Base-by-base conservation (phyloP, 2,113 vertebrate species). In the Trachemys scripta region DNA sequence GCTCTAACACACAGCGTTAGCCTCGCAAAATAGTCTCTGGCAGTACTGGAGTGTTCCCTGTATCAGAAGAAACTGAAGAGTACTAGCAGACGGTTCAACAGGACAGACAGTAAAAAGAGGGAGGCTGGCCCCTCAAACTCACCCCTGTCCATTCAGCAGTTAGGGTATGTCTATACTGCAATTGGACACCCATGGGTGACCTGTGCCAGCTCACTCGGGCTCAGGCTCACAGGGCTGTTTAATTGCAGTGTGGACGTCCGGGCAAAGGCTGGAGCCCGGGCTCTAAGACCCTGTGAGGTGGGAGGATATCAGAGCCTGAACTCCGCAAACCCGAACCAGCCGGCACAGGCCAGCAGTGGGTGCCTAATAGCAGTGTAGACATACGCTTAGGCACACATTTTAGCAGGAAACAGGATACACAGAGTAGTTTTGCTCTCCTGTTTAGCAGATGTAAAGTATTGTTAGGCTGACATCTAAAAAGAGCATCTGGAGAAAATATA, bases 11-110 rank as follows among this genome's bases (percentile, higher is more conserved):
- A 91, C 87, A 83, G 16, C 90, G 95, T 85, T 92, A 93, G 95
- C 82, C 87, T 85, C 56, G 88, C 95, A 96, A 65, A 96, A 85
- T 89, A 92, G 93, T 98, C 96, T 95, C 95, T 93, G 95, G 96
- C 96, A 96, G 45, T 45, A 91, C 57, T 0, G 0, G 82, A 91
- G 72, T 87, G 80, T 92, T 93, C 90, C 96, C 91, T 95, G 91
- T 87, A 97, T 75, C 84, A 93, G 84, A 69, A 95, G 90, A 84
- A 92, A 89, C 87, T 25, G 5, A 51, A 27, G 69, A 89, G 95
- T 85, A 88, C 92, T 87, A 89, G 93, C 90, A 88, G 57, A 97
- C 92, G 84, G 96, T 95, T 97, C 90, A 87, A 38, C 50, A 59
- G 35, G 84, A 35, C 83, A 92, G 91, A 72, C 65, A 92, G 82